Base-by-base conservation (phyloP, 1,140 invertebrate species). In the Papilio aristodemus region DNA sequence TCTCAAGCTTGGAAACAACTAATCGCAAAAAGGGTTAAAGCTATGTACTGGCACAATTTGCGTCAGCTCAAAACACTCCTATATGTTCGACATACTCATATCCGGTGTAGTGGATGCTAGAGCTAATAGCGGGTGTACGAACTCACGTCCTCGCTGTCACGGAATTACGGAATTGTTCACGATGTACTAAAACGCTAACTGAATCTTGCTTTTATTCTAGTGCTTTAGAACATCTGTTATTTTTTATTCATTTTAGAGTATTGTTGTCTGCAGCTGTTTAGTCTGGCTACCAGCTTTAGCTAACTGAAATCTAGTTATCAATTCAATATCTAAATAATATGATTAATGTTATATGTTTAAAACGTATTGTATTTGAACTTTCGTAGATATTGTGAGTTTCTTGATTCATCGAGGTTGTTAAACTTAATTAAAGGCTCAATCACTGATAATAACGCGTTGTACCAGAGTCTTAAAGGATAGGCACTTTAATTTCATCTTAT, bases 81-180 rank as follows among this genome's bases (percentile, higher is more conserved):
- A 32, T 13, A 13, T 19, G 4, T 54, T 54, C 46, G 46, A 54
- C 46, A 19, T 54, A 10, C 22, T 54, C 22, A 22, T 54, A 54
- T 54, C 46, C 46, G 19, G 19, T 54, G 46, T 54, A 54, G 46
- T 54, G 46, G 46, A 19, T 54, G 46, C 46, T 54, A 54, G 46
- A 54, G 19, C 46, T 50, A 25, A 32, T 54, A 54, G 46, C 46
- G 46, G 46, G 46, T 54, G 46, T 54, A 54, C 46, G 46, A 54
- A 9, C 46, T 25, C 46, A 7, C 46, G 46, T 54, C 22, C 17
- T 54, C 19, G 46, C 17, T 54, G 46, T 54, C 46, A 25, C 19
- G 46, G 19, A 9, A 54, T 54, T 54, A 54, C 46, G 8, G n/a
- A 54, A 10, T 54, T 54, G 46, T 54, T 25, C 46, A 25, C 46